Evolutionary conservation across 2,113 vertebrate species (phyloP).

Genomic region (Bombycilla garrulus): DNA sequence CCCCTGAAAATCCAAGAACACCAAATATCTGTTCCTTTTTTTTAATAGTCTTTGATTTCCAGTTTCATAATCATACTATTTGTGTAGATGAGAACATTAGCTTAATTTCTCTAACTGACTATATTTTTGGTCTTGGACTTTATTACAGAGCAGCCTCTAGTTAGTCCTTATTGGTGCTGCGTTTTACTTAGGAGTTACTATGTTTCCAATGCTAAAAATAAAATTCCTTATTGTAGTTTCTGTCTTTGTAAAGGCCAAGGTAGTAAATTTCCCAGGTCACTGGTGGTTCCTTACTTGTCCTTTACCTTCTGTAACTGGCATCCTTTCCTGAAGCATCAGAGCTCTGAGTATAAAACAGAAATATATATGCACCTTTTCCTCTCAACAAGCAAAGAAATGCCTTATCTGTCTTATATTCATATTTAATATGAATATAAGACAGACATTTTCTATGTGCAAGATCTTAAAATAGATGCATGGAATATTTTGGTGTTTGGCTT

Average conservation of each 20-base stretch:
- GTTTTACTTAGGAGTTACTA: background rate
- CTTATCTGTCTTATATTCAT: no score
- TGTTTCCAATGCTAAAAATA: background rate
- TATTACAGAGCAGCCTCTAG: background rate
- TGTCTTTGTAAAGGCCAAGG: background rate
- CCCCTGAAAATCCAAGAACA: rapidly evolving
- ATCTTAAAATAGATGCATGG: background rate
- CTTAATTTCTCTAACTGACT: background rate
- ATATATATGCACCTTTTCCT: background rate
- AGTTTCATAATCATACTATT: background rate
- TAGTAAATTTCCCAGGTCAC: background rate
- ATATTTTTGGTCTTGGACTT: background rate
- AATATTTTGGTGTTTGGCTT: background rate
- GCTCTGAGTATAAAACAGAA: background rate
- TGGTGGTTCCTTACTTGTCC: background rate
- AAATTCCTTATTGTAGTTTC: background rate
- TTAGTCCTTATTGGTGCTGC: background rate
- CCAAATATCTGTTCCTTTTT: background rate
- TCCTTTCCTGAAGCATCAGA: background rate
- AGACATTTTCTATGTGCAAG: background rate
- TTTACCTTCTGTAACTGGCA: background rate
- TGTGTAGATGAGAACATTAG: background rate
- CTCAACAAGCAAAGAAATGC: background rate
- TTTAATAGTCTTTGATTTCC: background rate
- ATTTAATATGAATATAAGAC: background rate